These are phyloP conservation scores for Drosophila trichaetosa DNA, from an alignment of 2,888 invertebrate species.

Conservation along the genomic window DNA sequence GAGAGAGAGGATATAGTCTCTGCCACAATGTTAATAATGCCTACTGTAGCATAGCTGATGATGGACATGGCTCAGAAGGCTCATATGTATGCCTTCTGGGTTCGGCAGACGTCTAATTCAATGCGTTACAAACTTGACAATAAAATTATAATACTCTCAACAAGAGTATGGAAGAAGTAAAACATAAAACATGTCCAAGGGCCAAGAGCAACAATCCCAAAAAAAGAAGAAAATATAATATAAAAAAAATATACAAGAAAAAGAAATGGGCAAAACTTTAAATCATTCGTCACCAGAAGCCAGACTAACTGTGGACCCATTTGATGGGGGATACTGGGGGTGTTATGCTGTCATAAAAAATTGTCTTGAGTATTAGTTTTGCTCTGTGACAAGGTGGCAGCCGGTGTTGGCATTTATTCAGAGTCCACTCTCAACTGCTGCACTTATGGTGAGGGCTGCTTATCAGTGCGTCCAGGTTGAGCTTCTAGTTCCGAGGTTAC, in stretches of 20 bases:
- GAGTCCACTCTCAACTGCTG: conserved; percentile 61
- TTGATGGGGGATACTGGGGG: conserved; percentile 19
- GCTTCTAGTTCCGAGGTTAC: conserved; percentile 26
- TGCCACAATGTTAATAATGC: neutral
- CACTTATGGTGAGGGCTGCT: conserved; percentile 52
- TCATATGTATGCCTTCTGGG: neutral
- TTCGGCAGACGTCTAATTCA: neutral
- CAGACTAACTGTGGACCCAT: conserved; percentile 8
- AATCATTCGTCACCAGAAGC: conserved; percentile 53
- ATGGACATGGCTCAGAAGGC: neutral
- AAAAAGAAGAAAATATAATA: accelerated
- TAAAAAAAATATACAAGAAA: neutral
- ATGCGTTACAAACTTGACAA: neutral
- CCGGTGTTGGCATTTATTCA: conserved; percentile 70
- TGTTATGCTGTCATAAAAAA: conserved; percentile 74
- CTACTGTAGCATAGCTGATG: too few species aligned
- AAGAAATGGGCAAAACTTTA: conserved; percentile 60
- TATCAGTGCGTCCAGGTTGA: conserved; percentile 55
- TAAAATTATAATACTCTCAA: neutral
- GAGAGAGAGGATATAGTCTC: accelerated
- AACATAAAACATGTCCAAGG: conserved; percentile 18
- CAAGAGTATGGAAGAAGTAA: neutral
- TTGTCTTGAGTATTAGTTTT: conserved; percentile 79
- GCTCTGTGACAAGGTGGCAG: conserved; percentile 72
- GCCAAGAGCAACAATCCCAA: conserved; percentile 17